Evolutionary conservation across 2,797 vertebrate species (phyloP).

Genomic region (Lutra lutra): DNA sequence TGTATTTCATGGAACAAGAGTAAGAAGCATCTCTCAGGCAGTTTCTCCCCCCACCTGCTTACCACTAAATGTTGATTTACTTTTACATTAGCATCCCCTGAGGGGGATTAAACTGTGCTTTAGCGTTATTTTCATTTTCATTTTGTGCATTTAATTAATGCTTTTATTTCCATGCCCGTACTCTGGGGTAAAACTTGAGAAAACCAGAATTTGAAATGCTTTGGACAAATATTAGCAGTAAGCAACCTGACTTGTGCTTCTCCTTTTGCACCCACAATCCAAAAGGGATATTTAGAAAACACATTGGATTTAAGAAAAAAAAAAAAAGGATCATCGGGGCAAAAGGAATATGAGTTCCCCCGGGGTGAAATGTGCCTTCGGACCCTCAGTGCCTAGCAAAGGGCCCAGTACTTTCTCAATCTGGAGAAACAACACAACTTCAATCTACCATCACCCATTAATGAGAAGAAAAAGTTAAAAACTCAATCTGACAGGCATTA

Average conservation of each 20-base stretch:
- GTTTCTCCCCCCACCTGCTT: not conserved
- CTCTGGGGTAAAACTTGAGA: slow-evolving; percentile 38
- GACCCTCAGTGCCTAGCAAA: not conserved
- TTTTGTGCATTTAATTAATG: slow-evolving; percentile 53
- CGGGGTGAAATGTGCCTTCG: not conserved
- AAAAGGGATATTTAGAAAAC: slow-evolving; percentile 7
- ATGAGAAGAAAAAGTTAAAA: not conserved
- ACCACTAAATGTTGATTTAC: not conserved
- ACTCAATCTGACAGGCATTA: not conserved
- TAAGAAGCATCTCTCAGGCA: not conserved
- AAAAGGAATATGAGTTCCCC: not conserved
- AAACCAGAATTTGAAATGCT: slow-evolving; percentile 51
- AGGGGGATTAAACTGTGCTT: not conserved
- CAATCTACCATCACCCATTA: not conserved
- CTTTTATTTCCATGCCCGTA: slow-evolving; percentile 54
- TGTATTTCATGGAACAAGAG: not conserved
- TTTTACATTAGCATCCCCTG: not conserved
- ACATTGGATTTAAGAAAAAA: not conserved
- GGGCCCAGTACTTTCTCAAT: not conserved
- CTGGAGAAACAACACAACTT: not conserved
- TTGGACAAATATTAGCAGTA: not conserved
- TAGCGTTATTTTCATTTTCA: slow-evolving; percentile 30
- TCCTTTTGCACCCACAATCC: not conserved
- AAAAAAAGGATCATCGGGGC: not conserved
- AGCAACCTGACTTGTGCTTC: not conserved